Evolutionary conservation across 2,113 vertebrate species (phyloP).

Genomic region (Thalassoma bifasciatum): DNA sequence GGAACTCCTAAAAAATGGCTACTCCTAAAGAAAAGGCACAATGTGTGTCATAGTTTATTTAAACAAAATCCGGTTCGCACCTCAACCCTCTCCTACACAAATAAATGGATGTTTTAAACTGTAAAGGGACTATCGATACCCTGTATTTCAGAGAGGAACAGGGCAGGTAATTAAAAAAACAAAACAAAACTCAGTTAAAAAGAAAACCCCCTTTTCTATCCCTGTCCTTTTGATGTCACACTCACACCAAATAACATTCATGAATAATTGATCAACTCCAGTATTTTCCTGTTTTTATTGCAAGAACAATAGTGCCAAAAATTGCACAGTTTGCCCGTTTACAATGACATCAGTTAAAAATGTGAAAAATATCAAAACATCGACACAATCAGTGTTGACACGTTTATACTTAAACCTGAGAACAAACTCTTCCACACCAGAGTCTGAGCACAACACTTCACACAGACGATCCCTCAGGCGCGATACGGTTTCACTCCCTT

Average conservation of each 20-base stretch:
- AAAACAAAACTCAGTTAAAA: too few species aligned
- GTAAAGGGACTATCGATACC: too few species aligned
- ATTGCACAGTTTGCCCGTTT: slow-evolving; percentile 71
- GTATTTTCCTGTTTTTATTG: slow-evolving; percentile 71
- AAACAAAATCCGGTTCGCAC: too few species aligned
- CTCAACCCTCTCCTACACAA: too few species aligned
- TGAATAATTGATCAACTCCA: neutral
- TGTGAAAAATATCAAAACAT: slow-evolving; percentile 71
- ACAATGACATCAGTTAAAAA: slow-evolving; percentile 73
- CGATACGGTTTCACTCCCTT: neutral
- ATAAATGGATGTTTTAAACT: too few species aligned
- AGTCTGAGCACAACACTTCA: slow-evolving; percentile 7
- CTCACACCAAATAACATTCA: neutral
- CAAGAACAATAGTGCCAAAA: slow-evolving; percentile 76
- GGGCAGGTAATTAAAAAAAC: too few species aligned
- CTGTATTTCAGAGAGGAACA: too few species aligned
- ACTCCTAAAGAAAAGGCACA: too few species aligned
- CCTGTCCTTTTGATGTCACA: too few species aligned
- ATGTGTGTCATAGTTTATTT: too few species aligned
- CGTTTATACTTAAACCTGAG: slow-evolving; percentile 77
- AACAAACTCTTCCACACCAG: slow-evolving; percentile 49
- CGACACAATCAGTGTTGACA: slow-evolving; percentile 62
- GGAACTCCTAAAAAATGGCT: too few species aligned
- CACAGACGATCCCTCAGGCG: slow-evolving; percentile 3
- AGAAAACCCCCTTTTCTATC: too few species aligned